Conservation (phyloP, 2,888 invertebrate genomes). For the Drosophila birchii region DNA sequence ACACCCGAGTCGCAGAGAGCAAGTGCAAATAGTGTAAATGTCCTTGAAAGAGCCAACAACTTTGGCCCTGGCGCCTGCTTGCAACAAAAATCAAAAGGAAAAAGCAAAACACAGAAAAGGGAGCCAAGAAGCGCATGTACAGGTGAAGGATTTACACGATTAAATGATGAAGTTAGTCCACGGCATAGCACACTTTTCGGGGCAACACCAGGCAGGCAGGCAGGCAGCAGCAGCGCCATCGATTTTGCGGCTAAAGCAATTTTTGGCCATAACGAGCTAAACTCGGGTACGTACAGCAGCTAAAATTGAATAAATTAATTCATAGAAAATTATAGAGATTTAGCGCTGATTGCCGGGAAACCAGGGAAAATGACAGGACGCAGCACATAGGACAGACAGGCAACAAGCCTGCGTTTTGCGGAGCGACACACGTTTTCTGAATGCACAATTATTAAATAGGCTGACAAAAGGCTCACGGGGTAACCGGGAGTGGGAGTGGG, state of each 20-base stretch:
- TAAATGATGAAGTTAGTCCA: conserved; percentile 28
- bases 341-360: conserved; percentile 57
- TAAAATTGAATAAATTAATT: conserved; percentile 73
- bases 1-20: conserved; percentile 52
- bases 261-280: conserved; percentile 42
- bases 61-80: conserved; percentile 52
- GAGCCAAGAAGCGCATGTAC: conserved; percentile 16
- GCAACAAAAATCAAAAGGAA: conserved; percentile 27
- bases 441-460: conserved; percentile 78
- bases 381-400: conserved; percentile 15
- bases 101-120: conserved; percentile 27
- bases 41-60: conserved; percentile 74
- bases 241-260: conserved; percentile 10
- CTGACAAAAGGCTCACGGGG: conserved; percentile 53
- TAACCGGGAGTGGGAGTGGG: not conserved
- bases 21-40: conserved; percentile 73
- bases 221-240: conserved; percentile 3
- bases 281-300: conserved; percentile 51
- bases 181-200: conserved; percentile 9
- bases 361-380: conserved; percentile 15
- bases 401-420: conserved; percentile 29
- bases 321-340: conserved; percentile 68
- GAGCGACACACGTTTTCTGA: conserved; percentile 64
- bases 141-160: conserved; percentile 64
- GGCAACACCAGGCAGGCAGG: not conserved